Conservation (phyloP, 2,888 invertebrate genomes). For the Sminthurinus aureus region DNA sequence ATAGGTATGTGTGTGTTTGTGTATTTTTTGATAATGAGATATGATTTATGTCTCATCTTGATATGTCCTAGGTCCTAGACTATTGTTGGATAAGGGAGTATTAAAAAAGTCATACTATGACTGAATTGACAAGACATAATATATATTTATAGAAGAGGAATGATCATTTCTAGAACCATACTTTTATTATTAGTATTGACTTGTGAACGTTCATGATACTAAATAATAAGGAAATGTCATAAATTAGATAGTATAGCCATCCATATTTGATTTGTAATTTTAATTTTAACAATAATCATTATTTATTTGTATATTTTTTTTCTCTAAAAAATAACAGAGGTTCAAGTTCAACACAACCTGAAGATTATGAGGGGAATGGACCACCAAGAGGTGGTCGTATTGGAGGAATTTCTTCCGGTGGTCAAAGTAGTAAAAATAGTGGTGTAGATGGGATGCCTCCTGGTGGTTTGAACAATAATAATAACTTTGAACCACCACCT, state of each 20-base stretch:
- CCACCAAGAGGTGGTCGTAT: conserved; percentile 59
- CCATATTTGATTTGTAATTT: background rate
- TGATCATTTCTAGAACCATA: too few relatives aligned
- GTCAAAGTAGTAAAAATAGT: conserved; percentile 52
- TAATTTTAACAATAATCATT: background rate
- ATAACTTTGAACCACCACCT: conserved; percentile 68
- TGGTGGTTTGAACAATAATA: conserved; percentile 68
- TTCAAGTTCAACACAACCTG: conserved; percentile 53
- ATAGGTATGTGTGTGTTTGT: conserved; percentile 42
- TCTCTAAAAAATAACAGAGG: conserved; percentile 21
- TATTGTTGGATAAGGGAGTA: background rate
- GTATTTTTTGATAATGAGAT: background rate
- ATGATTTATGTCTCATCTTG: background rate
- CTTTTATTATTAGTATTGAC: too few relatives aligned
- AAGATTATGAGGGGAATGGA: conserved; percentile 60
- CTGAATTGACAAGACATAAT: background rate
- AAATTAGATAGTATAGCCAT: too few relatives aligned
- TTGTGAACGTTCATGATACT: too few relatives aligned
- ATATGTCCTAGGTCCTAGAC: background rate
- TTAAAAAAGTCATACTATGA: background rate
- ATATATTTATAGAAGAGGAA: too few relatives aligned
- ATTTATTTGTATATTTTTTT: background rate
- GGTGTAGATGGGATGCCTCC: conserved; percentile 55
- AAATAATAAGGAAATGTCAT: too few relatives aligned
- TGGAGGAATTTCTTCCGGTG: conserved; percentile 56